Evolutionary conservation across 2,888 invertebrate species (phyloP).

Genomic region (Lasioglossum marginatum): DNA sequence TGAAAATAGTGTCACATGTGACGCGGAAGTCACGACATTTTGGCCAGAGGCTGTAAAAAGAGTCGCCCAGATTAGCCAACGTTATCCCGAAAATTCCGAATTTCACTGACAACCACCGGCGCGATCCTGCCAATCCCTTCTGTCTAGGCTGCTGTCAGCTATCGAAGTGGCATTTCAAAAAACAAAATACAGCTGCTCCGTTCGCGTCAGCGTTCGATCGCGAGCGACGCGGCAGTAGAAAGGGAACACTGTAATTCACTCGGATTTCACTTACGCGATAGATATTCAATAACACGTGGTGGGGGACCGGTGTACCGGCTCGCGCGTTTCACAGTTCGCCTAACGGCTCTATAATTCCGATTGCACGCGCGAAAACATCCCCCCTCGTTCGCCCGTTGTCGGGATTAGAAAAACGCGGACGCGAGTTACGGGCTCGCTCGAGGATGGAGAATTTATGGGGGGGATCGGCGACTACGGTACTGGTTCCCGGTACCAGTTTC

Average conservation of each 20-base stretch:
- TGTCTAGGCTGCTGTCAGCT: neutral
- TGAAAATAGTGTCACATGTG: too few relatives aligned
- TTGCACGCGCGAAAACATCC: conserved; percentile 18
- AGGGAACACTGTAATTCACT: conserved; percentile 11
- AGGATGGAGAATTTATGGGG: conserved; percentile 21
- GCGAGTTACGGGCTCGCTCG: conserved; percentile 21
- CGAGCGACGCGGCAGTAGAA: neutral
- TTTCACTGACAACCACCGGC: neutral
- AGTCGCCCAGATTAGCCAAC: neutral
- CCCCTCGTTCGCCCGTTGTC: conserved; percentile 4
- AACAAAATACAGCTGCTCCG: neutral
- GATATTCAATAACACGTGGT: neutral
- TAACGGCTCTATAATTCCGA: conserved; percentile 22
- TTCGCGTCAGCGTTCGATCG: neutral
- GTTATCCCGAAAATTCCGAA: neutral
- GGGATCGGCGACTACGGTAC: conserved; percentile 12
- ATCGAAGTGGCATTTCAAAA: neutral
- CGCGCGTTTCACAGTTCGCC: conserved; percentile 10
- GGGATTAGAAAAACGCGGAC: conserved; percentile 14
- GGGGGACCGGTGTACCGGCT: neutral
- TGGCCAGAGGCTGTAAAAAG: too few relatives aligned
- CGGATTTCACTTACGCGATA: conserved; percentile 12
- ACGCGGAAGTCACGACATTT: too few relatives aligned
- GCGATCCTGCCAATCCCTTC: neutral
- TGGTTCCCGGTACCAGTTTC: neutral